A percentile compares a stretch with the other conserved stretches of the same genome.
Evolutionary conservation across 2,113 vertebrate genomes (phyloP).

Genomic region (Epinephelus moara): DNA sequence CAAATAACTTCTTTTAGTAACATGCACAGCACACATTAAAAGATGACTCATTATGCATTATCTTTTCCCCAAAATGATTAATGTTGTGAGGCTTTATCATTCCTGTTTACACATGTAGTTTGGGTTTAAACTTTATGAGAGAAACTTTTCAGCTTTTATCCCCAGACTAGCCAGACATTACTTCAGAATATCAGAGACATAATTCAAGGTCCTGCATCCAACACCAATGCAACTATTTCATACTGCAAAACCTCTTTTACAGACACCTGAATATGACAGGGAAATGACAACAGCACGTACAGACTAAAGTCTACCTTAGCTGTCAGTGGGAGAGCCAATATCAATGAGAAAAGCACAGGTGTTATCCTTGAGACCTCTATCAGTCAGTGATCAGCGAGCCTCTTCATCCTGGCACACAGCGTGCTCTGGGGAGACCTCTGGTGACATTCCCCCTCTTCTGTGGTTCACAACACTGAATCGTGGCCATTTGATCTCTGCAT

Average conservation of each 20-base stretch:
- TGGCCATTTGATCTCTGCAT: constrained; percentile 59
- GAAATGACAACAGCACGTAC: not conserved
- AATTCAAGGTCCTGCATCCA: constrained; percentile 20
- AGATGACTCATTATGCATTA: constrained; percentile 35
- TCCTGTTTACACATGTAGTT: constrained; percentile 12
- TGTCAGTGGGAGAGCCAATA: constrained; percentile 7
- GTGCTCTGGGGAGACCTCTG: constrained; percentile 38
- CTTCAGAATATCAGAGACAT: constrained; percentile 15
- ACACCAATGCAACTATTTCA: constrained; percentile 4
- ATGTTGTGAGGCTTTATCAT: not conserved
- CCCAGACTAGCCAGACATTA: not conserved
- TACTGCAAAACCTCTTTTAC: not conserved
- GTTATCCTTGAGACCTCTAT: constrained; percentile 50
- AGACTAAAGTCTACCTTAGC: constrained; percentile 8
- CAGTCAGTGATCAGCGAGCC: constrained; percentile 47
- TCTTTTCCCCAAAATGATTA: constrained; percentile 11
- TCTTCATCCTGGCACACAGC: constrained; percentile 49
- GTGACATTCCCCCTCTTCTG: constrained; percentile 47
- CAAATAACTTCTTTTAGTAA: constrained; percentile 47
- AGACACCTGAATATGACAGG: constrained; percentile 3
- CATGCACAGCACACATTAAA: constrained; percentile 32
- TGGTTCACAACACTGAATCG: constrained; percentile 52
- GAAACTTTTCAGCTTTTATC: constrained; percentile 18
- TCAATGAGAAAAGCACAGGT: constrained; percentile 29
- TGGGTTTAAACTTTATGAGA: not conserved